Percentiles rank a stretch among this genome's conserved stretches.
These are phyloP conservation scores for Ptychobarbus kaznakovi DNA, from an alignment of 2,797 vertebrate species.

Conservation along the genomic window DNA sequence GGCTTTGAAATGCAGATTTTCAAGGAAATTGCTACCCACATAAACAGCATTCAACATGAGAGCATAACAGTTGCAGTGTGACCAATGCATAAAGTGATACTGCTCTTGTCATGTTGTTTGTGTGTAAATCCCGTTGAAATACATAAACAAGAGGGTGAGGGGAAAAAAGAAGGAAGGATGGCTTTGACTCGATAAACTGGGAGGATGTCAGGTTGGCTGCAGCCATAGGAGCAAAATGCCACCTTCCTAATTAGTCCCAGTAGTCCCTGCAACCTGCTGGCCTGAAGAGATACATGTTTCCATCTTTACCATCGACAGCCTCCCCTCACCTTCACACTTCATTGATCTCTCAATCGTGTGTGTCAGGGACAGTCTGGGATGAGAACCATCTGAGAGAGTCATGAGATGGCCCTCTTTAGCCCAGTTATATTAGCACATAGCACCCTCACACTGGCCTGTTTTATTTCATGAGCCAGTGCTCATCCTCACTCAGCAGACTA, in stretches of 20 bases:
- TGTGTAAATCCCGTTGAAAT: background rate
- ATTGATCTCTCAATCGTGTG: conserved; percentile 60
- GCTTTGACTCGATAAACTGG: conserved; percentile 44
- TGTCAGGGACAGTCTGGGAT: conserved; percentile 15
- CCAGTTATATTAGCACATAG: background rate
- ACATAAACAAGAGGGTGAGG: background rate
- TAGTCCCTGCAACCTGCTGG: conserved; percentile 49
- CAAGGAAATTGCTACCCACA: background rate
- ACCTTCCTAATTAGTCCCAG: conserved; percentile 58
- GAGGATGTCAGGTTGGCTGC: conserved; percentile 40
- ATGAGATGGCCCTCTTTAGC: background rate
- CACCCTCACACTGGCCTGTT: background rate
- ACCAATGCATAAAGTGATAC: background rate
- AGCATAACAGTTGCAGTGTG: background rate
- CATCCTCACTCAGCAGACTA: conserved; percentile 27
- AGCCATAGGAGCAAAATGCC: conserved; percentile 52
- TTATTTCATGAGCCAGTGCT: conserved; percentile 36
- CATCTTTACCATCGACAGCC: conserved; percentile 41
- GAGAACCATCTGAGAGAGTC: conserved; percentile 16
- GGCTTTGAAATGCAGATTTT: background rate
- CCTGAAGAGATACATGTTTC: conserved; percentile 35
- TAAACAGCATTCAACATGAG: background rate
- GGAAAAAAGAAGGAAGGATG: background rate
- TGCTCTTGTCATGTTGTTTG: background rate
- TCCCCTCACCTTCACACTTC: conserved; percentile 55